Evolutionary conservation across 2,797 vertebrate species (phyloP), one percentile per base, ranked within the genome.

Genomic region (Lindbergichthys nudifrons): DNA sequence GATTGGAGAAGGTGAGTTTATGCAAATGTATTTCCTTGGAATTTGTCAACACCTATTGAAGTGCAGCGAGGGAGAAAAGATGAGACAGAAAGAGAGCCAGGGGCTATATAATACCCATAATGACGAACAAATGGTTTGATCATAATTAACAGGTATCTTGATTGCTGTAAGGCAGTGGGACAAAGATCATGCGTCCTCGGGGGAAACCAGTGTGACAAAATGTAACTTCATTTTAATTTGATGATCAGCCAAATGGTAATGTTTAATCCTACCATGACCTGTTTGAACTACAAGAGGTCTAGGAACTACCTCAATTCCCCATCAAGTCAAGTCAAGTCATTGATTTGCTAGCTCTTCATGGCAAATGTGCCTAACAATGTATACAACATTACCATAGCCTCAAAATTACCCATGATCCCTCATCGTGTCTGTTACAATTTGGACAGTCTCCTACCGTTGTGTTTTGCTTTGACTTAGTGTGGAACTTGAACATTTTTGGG

Each of bases 1-100:
- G 86, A 87, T 84, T 84, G 85, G 84, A 4, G 70, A 91, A 93
- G 91, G 91, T 87, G 75, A 86, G 63, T 18, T 11, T 84, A 90
- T 90, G 88, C 81, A 82, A 92, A 93, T 92, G 10, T 36, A 13
- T 19, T 66, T 82, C 61, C 78, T 85, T 79, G 51, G 70, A 89
- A 84, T 86, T 84, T 90, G 88, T 90, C 90, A 91, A 89, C 81
- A 81, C 51, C 72, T 19, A 63, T 50, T 83, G 62, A 74, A 80
- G 57, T 61, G 42, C 50, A 72, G 67, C 12, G 2, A 70, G 65
- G 61, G 67, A 60, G 41, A 46, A 54, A 21, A 78, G 56, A 41
- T 10, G 52, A 45, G 18, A 19, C 39, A 32, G 59, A 52, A 62
- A 64, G 47, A 23, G 26, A 66, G 77, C 81, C 57, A 30, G 26